These are phyloP conservation scores for Sipha flava DNA, from an alignment of 1,140 invertebrate species.

Conservation along the genomic window DNA sequence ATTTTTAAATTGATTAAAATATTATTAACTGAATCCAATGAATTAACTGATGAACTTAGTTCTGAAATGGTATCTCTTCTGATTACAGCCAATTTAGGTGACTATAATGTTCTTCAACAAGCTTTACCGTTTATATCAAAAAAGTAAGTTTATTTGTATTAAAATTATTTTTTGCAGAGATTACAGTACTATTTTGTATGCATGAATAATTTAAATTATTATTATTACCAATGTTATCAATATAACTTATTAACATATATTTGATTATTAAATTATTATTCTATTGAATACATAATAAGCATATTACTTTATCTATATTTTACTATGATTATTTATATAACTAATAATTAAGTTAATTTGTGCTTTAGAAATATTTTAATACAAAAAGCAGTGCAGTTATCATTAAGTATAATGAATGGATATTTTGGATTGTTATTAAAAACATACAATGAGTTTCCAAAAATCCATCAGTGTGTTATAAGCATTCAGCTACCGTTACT, in stretches of 20 bases:
- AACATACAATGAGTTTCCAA: neutral
- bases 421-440: neutral
- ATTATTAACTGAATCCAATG: neutral
- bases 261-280: no score
- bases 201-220: no score
- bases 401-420: neutral
- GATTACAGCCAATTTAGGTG: slow-evolving; percentile 2
- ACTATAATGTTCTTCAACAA: slow-evolving; percentile 1
- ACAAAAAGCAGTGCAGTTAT: neutral
- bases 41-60: neutral
- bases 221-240: no score
- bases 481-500: neutral
- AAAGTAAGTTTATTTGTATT: neutral
- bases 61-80: slow-evolving; percentile 6
- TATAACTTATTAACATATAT: no score
- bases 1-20: slow-evolving; percentile 10
- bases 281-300: no score
- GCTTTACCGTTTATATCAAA: neutral
- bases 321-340: neutral
- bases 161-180: neutral
- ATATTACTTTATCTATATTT: neutral
- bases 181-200: neutral
- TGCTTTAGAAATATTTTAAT: neutral
- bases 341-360: neutral
- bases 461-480: neutral